phyloP scores from a whole-genome alignment of 1,140 invertebrate genomes.

The Drosophila melanogaster region DNA sequence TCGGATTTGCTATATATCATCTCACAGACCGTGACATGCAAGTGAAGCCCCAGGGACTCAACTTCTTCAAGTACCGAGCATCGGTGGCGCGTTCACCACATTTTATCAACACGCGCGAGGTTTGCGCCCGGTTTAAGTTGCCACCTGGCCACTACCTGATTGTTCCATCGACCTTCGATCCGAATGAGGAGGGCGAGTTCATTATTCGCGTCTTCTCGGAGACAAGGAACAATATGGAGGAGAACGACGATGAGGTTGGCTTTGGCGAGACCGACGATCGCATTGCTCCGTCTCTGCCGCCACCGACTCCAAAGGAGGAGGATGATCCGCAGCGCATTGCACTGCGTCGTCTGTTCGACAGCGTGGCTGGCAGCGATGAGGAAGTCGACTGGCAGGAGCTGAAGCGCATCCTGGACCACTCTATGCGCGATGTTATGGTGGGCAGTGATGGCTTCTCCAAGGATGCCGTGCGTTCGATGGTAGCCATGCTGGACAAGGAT shows the following conservation, averaged over 20 bases:
- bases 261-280: constrained; percentile 89
- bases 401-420: constrained; percentile 96
- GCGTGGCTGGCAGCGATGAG: constrained; percentile 94
- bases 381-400: constrained; percentile 98
- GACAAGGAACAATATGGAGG: constrained; percentile 93
- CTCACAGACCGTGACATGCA: constrained; percentile 90
- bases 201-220: constrained; percentile 98
- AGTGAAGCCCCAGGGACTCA: constrained; percentile 93
- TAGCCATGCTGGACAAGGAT: constrained; percentile 97
- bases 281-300: constrained; percentile 71
- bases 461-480: constrained; percentile 97
- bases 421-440: constrained; percentile 89
- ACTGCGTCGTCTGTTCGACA: constrained; percentile 92
- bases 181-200: constrained; percentile 98
- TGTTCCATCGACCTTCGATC: constrained; percentile 98
- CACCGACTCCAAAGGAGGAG: constrained; percentile 84
- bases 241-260: constrained; percentile 93
- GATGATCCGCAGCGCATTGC: constrained; percentile 86
- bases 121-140: constrained; percentile 92
- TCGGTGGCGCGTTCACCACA: constrained; percentile 95
- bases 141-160: constrained; percentile 97
- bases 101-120: constrained; percentile 98
- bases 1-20: constrained; percentile 98
- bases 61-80: constrained; percentile 98
- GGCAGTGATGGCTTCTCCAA: constrained; percentile 92